Percentiles rank a stretch among this genome's conserved stretches.
Conservation (phyloP, 2,797 vertebrate genomes). For the Lates japonicus region DNA sequence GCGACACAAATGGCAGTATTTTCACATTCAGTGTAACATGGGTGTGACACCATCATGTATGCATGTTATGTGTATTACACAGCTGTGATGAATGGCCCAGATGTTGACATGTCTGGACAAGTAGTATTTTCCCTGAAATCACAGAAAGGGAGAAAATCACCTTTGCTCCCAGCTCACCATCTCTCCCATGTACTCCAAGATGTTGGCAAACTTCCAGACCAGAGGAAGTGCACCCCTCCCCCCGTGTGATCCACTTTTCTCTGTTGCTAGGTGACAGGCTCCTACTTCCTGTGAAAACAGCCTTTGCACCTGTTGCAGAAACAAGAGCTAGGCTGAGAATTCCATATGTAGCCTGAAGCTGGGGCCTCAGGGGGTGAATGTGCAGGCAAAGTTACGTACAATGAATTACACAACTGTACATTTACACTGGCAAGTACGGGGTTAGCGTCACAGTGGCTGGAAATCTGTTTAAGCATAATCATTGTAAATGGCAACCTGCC, state of each 20-base stretch:
- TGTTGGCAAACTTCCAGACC: conserved; percentile 55
- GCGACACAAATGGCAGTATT: background rate
- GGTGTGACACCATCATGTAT: background rate
- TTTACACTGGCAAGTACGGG: conserved; percentile 5
- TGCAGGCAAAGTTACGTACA: conserved; percentile 19
- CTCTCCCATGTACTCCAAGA: conserved; percentile 48
- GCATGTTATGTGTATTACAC: background rate
- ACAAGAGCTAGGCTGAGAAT: conserved; percentile 58
- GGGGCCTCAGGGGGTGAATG: conserved; percentile 20
- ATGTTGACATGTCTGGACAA: background rate
- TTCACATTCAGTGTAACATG: conserved; percentile 17
- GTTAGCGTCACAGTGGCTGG: background rate
- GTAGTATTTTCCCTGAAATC: conserved; percentile 3
- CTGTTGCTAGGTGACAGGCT: conserved; percentile 71
- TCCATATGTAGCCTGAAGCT: conserved; percentile 52
- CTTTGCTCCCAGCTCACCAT: conserved; percentile 35
- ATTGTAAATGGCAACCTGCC: background rate
- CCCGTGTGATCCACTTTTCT: conserved; percentile 60
- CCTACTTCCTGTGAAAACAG: conserved; percentile 69
- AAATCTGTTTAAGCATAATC: background rate
- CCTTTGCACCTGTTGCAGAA: conserved; percentile 76
- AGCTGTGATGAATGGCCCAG: conserved; percentile 5
- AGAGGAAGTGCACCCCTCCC: conserved; percentile 60
- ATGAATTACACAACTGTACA: conserved; percentile 31
- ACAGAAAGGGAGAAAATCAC: background rate